Base-by-base conservation (phyloP, 1,140 invertebrate genomes). In the Homarus americanus region DNA sequence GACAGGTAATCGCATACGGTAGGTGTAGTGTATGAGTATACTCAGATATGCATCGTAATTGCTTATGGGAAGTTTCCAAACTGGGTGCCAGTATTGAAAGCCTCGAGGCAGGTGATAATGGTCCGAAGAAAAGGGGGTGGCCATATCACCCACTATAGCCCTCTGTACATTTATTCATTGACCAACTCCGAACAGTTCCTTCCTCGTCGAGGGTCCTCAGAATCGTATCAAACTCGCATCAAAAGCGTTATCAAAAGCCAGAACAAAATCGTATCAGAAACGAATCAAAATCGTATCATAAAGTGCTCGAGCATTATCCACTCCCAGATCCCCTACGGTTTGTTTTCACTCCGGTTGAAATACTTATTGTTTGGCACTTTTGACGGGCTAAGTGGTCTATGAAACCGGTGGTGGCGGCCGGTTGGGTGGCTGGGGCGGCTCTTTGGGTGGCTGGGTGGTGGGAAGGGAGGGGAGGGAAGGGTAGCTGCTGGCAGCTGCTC, bases 201-300 rank as follows among this genome's bases (percentile, higher is more conserved):
- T 69, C n/a, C 53, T 32, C 9, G 38, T 28, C 4, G 83, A 86
- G 72, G 40, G 83, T 75, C 83, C 44, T 86, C 72, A 75, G 32
- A 86, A 86, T 76, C 69, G 83, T 86, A 86, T 86, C 83, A 86
- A 86, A 86, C 83, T 86, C 72, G 63, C 83, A 86, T 86, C 83
- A 53, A 72, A 34, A 86, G 83, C 69, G 24, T 85, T 85, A 76
- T 86, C 83, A 36, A 36, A 34, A 73, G 40, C 34, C 83, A 53
- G 36, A 66, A 86, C 69, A 86, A 76, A 86, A 86, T 76, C 83
- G 41, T 86, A 86, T 86, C 83, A 53, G 44, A 49, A 49, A 73
- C 36, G 69, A 86, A 86, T 86, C 83, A 86, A 69, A 40, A 86
- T 75, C 83, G 83, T 76, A 73, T 86, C 83, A 86, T 86, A 86